Conservation (phyloP, 2,113 vertebrate species). For the Pseudorasbora parva region DNA sequence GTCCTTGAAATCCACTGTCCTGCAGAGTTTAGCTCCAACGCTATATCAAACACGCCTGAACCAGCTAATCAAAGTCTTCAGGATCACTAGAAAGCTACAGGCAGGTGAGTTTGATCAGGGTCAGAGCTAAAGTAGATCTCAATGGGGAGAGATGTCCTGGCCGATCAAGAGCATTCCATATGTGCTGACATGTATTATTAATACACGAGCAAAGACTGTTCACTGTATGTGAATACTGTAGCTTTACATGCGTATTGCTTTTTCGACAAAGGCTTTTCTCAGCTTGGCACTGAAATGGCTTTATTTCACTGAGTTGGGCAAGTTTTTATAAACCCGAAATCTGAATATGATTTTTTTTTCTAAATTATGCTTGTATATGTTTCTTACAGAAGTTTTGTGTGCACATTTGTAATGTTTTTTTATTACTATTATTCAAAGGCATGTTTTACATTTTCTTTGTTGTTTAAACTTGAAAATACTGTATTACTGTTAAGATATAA, state of each 20-base stretch:
- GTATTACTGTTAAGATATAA: conserved; percentile 57
- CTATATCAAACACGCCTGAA: too few species aligned
- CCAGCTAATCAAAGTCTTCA: too few species aligned
- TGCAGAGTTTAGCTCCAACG: too few species aligned
- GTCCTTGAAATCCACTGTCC: too few species aligned
- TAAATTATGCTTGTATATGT: conserved; percentile 64
- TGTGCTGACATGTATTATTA: conserved; percentile 29
- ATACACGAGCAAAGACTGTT: conserved; percentile 17
- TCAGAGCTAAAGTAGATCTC: too few species aligned
- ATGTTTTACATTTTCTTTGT: conserved; percentile 41
- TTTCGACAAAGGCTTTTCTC: conserved; percentile 64
- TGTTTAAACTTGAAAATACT: conserved; percentile 47
- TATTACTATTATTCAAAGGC: conserved; percentile 22
- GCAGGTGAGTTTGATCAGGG: too few species aligned
- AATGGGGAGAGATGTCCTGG: too few species aligned
- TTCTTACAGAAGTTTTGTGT: not conserved
- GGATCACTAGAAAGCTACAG: too few species aligned
- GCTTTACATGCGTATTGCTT: conserved; percentile 47
- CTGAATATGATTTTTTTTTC: conserved; percentile 42
- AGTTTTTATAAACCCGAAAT: conserved; percentile 43
- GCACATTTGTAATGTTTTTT: conserved; percentile 26
- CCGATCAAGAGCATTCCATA: conserved; percentile 26
- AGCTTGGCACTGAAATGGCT: conserved; percentile 57
- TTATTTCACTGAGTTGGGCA: conserved; percentile 46
- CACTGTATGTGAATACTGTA: conserved; percentile 30